Conservation (phyloP, 2,888 invertebrate species). For the Petrolisthes cinctipes region DNA sequence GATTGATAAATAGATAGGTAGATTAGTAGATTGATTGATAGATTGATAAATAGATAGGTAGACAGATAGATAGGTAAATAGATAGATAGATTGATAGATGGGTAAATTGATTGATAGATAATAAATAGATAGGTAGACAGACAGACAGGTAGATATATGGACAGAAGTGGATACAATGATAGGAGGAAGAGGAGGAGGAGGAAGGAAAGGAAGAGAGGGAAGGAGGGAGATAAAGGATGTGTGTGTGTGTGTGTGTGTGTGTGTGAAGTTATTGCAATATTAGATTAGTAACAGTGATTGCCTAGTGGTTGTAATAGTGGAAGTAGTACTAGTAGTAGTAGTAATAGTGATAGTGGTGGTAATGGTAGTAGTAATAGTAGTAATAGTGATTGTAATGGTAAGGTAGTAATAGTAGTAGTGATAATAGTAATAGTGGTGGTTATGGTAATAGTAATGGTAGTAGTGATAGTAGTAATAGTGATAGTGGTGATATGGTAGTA, state of each 20-base stretch:
- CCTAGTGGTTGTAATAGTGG: background rate
- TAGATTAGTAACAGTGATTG: background rate
- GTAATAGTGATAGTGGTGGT: background rate
- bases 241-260: constrained; percentile 18
- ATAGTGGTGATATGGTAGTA: background rate
- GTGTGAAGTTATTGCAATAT: background rate
- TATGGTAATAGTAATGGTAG: background rate
- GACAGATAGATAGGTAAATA: too few relatives aligned
- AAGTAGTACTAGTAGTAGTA: background rate
- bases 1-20: too few relatives aligned
- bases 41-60: too few relatives aligned
- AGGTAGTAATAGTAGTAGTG: background rate
- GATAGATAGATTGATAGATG: too few relatives aligned
- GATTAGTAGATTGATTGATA: too few relatives aligned
- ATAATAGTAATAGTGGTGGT: background rate
- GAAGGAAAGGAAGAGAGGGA: constrained; percentile 7
- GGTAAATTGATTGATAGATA: too few relatives aligned
- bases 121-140: too few relatives aligned
- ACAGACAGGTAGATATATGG: too few relatives aligned
- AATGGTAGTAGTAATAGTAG: background rate
- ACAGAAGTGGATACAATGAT: background rate
- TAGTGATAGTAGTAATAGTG: background rate
- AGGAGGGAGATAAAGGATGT: background rate
- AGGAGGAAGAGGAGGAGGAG: background rate
- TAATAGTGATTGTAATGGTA: background rate